A percentile compares a stretch with the other conserved stretches of the same genome.
Conservation (phyloP, 2,113 vertebrate species). For the Tamias sibiricus region DNA sequence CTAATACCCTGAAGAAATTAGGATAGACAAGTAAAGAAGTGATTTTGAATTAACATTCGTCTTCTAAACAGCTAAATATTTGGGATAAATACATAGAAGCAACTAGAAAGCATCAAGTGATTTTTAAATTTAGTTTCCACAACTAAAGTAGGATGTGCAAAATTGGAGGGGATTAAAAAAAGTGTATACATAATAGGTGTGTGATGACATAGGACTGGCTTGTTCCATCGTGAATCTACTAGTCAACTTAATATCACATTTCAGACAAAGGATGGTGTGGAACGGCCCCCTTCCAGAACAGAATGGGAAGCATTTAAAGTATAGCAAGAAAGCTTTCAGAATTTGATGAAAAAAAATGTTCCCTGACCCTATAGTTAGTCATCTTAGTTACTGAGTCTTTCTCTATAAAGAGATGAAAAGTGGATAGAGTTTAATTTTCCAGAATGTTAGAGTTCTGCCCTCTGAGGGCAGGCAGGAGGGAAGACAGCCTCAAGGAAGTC, state of each 20-base stretch:
- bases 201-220: neutral
- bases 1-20: neutral
- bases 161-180: neutral
- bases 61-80: neutral
- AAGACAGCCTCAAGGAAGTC: neutral
- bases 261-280: neutral
- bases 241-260: neutral
- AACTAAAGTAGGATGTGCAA: neutral
- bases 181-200: neutral
- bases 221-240: neutral
- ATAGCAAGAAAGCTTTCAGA: neutral
- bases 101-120: neutral
- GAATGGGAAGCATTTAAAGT: neutral
- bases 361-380: neutral
- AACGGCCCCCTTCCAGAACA: neutral
- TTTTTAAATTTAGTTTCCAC: neutral
- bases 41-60: conserved; percentile 19
- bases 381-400: neutral
- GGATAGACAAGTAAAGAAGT: neutral
- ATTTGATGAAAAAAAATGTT: neutral
- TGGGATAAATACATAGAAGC: neutral
- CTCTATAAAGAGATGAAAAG: neutral
- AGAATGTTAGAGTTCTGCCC: neutral
- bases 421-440: conserved; percentile 2
- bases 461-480: neutral